These are phyloP conservation scores for Gastracanthus pulcherrimus DNA, from an alignment of 2,888 invertebrate species.

Conservation along the genomic window DNA sequence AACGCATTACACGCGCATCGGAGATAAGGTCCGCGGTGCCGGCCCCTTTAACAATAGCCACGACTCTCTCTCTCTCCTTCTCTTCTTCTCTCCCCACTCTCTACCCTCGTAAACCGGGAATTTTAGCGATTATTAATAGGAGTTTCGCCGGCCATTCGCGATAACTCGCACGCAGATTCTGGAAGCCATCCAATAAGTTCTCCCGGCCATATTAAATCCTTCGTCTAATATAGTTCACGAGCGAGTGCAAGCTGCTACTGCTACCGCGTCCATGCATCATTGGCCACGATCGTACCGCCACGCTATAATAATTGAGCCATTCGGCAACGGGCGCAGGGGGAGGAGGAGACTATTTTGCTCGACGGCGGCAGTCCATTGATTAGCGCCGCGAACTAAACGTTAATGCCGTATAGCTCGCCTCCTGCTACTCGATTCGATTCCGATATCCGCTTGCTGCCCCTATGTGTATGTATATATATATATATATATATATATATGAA, in stretches of 20 bases:
- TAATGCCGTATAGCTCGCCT: neutral
- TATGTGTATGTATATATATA: neutral
- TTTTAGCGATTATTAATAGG: conserved; percentile 46
- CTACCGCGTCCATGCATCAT: conserved; percentile 23
- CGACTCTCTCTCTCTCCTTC: neutral
- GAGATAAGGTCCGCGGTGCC: conserved; percentile 23
- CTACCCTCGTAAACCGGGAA: too few species aligned
- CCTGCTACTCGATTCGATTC: conserved; percentile 2
- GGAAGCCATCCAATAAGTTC: conserved; percentile 53
- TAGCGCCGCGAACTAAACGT: conserved; percentile 23
- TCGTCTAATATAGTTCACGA: conserved; percentile 27
- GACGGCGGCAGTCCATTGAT: conserved; percentile 20
- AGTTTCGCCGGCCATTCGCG: conserved; percentile 28
- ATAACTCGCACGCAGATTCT: conserved; percentile 46
- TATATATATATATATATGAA: too few species aligned
- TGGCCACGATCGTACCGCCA: neutral
- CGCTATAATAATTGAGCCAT: conserved; percentile 49
- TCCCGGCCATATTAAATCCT: conserved; percentile 40
- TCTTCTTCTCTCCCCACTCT: too few species aligned
- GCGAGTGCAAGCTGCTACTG: neutral
- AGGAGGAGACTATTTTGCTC: conserved; percentile 8
- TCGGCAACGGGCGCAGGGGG: neutral
- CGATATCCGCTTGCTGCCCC: neutral
- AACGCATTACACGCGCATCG: conserved; percentile 36
- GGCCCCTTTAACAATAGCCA: conserved; percentile 30